Evolutionary conservation across 2,888 invertebrate genomes (phyloP), one percentile per base, ranked within the genome.

Genomic region (Isotomurus palustris): DNA sequence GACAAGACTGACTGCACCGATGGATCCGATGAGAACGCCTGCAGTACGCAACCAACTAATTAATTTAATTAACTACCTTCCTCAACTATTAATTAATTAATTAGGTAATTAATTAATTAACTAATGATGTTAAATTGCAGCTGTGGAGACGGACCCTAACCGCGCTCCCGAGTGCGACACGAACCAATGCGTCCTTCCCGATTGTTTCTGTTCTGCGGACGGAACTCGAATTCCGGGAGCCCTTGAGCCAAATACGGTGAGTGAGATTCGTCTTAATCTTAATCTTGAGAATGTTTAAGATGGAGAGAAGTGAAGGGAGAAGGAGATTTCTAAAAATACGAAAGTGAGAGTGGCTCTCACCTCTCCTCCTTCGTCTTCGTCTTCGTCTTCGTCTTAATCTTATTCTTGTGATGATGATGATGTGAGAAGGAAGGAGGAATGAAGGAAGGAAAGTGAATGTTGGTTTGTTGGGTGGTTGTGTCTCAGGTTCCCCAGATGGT

Each of bases 161-260:
- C 82, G 91, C 68, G 91, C 92, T 1, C 91, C 91, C 50, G 87
- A 88, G 24, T 93, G 92, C 75, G 91, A 93, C 74, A 84, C 88
- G 0, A 77, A 84, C 17, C 89, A 91, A 62, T 93, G 92, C 75
- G 85, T 86, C 32, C 80, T 92, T 62, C 93, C 93, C 29, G 92
- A 92, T 75, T 93, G 93, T 76, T 93, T 91, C 85, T 93, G 92
- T 74, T 91, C 91, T 14, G 91, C 91, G 75, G 91, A 91, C 73
- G 91, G 91, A 64, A 91, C 91, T 32, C 80, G 82, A 43, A 86
- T 91, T 70, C 91, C 91, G 61, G 89, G 89, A 14, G 89, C 91
- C 73, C 55, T 69, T 35, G 69, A 69, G 45, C 66, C 67, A 19
- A 69, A 64, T 55, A 56, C 64, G 24, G 66, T 66, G 56, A 50